phyloP scores from a whole-genome alignment of 1,140 invertebrate genomes.

The Nymphalis io region DNA sequence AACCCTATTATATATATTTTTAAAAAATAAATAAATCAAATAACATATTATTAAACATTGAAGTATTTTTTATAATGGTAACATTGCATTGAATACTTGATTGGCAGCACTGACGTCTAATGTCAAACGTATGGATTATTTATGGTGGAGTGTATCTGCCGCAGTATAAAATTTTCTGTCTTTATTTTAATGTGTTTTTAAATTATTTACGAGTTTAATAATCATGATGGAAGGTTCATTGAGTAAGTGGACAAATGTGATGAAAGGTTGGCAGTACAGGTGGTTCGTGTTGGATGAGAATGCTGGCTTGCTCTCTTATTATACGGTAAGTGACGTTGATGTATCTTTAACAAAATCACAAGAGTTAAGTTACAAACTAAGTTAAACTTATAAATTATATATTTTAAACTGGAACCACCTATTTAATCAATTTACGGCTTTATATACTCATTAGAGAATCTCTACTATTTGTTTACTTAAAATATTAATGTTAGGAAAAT shows the following conservation, averaged over 20 bases:
- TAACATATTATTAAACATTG: neutral
- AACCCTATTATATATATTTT: neutral
- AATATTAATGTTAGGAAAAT: neutral
- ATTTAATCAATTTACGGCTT: too few species aligned
- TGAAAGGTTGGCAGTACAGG: constrained; percentile 99
- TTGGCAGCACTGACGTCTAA: constrained; percentile 46
- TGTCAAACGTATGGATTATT: constrained; percentile 75
- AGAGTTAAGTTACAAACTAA: constrained; percentile 4
- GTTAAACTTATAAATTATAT: neutral
- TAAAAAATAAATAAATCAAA: neutral
- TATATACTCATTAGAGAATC: too few species aligned
- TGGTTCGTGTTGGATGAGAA: constrained; percentile 99
- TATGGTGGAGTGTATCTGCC: constrained; percentile 58
- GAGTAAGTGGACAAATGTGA: constrained; percentile 99
- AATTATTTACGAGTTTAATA: constrained; percentile 57
- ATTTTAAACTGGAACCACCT: constrained; percentile 19
- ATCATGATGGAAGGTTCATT: constrained; percentile 96
- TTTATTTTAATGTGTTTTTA: constrained; percentile 69
- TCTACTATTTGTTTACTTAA: neutral
- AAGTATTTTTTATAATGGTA: constrained; percentile 14
- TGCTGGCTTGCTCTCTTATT: constrained; percentile 96
- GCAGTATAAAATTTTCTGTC: constrained; percentile 65
- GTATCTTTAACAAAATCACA: constrained; percentile 9
- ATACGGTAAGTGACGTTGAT: constrained; percentile 90
- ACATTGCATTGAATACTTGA: constrained; percentile 21